Percentiles rank a stretch among this genome's conserved stretches.
Conservation (phyloP, 1,140 invertebrate species). For the Bombus superbus region DNA sequence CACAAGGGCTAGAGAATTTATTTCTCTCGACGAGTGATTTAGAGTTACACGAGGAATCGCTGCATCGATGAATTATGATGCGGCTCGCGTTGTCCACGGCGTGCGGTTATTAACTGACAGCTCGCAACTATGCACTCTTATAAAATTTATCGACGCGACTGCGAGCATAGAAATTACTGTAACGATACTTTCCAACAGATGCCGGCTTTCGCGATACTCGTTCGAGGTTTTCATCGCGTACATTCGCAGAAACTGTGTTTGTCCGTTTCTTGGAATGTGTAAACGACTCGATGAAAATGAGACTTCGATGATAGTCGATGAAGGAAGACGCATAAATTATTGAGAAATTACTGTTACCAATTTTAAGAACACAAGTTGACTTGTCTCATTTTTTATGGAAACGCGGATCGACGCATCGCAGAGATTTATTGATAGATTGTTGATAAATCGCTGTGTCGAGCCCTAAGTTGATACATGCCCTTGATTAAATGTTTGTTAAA, state of each 20-base stretch:
- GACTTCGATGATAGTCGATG: background rate
- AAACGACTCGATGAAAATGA: background rate
- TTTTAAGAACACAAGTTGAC: background rate
- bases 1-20: conserved; percentile 27
- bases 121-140: conserved; percentile 9
- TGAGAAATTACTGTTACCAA: background rate
- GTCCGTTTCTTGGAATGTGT: background rate
- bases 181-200: background rate
- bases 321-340: background rate
- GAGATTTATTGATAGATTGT: background rate
- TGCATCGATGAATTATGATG: conserved; percentile 41
- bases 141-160: conserved; percentile 23
- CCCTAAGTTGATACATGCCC: background rate
- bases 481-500: conserved; percentile 12
- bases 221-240: background rate
- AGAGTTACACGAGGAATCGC: background rate
- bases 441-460: background rate
- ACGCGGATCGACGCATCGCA: background rate
- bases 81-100: background rate
- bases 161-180: background rate
- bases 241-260: background rate
- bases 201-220: background rate
- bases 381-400: too few relatives aligned
- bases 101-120: conserved; percentile 27
- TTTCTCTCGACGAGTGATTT: conserved; percentile 41